Base-by-base conservation (phyloP, 2,797 vertebrate species). In the Myotis planiceps region DNA sequence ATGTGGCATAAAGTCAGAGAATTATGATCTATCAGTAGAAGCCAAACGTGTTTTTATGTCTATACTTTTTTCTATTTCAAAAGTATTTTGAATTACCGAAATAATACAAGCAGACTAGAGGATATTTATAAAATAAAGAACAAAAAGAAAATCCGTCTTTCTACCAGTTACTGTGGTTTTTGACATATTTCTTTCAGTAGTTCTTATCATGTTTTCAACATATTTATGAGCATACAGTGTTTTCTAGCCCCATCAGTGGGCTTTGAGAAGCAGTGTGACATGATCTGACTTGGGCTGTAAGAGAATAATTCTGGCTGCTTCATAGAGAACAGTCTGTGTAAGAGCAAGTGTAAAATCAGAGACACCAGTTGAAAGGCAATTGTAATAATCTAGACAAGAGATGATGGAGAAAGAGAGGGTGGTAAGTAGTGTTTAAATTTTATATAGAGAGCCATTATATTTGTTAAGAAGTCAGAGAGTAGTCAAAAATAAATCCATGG, bases 81-180 rank as follows among this genome's bases (percentile, higher is more conserved):
- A 90, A 68, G 2, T 55, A 95, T 86, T 96, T 49, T 91, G 53
- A 96, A 45, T 80, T 95, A 32, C 18, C 51, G n/a, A 93, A 90
- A 92, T 79, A 86, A 86, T 88, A 91, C 91, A 95, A 66, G 3
- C 32, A 92, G 0, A 90, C n/a, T 65, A 76, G 3, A 84, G 16
- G 83, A 91, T 66, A 75, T 84, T 90, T 66, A 71, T 88, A 68
- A 86, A 88, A 81, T n/a, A 58, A 92, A 88, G 1, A 72, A 76
- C 49, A 19, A 81, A 88, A 95, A 85, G 82, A 6, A 76, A 68
- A 49, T 78, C 7, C 78, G 45, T 95, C 12, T 88, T 81, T 91
- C 37, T 0, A 88, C 2, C 9, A 37, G 10, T 34, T 27, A 80
- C 21, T 63, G 0, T 80, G 92, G 55, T 80, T 76, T 93, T 83